These are phyloP conservation scores for Mermis nigrescens DNA, from an alignment of 2,888 invertebrate genomes.

Conservation along the genomic window DNA sequence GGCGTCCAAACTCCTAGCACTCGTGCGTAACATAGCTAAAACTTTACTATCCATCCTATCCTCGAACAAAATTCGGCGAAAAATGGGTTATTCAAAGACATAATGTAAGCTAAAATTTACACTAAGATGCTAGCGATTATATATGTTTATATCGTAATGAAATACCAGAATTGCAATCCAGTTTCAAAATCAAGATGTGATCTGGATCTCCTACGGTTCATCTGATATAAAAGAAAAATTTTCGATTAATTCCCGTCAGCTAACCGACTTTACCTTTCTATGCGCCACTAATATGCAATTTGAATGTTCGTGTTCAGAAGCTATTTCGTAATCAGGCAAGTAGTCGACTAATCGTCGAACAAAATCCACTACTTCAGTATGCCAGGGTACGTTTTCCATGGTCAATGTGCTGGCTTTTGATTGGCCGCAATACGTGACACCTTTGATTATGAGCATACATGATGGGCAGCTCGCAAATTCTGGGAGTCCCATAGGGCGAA, in stretches of 20 bases:
- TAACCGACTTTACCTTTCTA: conserved; percentile 34
- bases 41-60: too few species aligned
- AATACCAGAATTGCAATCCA: too few species aligned
- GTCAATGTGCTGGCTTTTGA: conserved; percentile 39
- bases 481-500: background rate
- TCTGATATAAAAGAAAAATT: background rate
- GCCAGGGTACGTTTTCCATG: conserved; percentile 45
- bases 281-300: conserved; percentile 42
- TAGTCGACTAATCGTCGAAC: conserved; percentile 35
- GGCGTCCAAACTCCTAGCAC: too few species aligned
- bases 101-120: too few species aligned
- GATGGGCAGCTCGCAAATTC: too few species aligned
- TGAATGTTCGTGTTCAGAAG: conserved; percentile 44
- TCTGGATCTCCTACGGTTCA: too few species aligned
- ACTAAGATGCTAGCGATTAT: too few species aligned
- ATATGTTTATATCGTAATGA: too few species aligned
- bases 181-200: too few species aligned
- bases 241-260: background rate
- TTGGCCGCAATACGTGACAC: conserved; percentile 44
- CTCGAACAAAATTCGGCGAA: too few species aligned
- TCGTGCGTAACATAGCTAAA: too few species aligned
- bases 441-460: conserved; percentile 19
- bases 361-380: conserved; percentile 34
- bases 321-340: conserved; percentile 39
- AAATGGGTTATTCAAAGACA: too few species aligned